These are phyloP conservation scores for Aegotheles bennettii DNA, from an alignment of 2,113 vertebrate species.

Conservation along the genomic window DNA sequence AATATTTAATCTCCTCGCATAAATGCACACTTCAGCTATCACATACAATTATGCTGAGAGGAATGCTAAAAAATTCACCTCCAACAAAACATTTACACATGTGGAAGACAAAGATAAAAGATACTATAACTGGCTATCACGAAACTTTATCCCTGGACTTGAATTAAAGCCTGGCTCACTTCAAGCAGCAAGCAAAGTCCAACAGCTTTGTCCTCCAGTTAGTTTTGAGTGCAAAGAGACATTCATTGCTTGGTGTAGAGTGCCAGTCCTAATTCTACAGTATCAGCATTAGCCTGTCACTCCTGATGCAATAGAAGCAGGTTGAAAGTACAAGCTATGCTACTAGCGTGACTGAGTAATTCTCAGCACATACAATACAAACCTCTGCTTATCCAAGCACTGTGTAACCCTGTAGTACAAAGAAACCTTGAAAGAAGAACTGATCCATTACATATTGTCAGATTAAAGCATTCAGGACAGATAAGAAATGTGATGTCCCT, in stretches of 20 bases:
- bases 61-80: background rate
- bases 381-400: background rate
- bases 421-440: background rate
- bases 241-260: background rate
- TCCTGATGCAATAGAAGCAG: background rate
- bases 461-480: background rate
- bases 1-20: background rate
- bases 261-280: background rate
- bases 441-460: background rate
- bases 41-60: background rate
- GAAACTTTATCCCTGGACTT: background rate
- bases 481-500: background rate
- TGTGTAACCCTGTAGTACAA: background rate
- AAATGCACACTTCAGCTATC: background rate
- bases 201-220: background rate
- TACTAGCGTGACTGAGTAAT: background rate
- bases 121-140: background rate
- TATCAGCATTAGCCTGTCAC: background rate
- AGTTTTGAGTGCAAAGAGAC: background rate
- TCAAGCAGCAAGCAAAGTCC: background rate
- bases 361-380: background rate
- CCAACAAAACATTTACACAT: background rate
- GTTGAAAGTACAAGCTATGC: background rate
- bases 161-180: background rate
- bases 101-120: background rate